Conservation (phyloP, 2,888 invertebrate genomes). For the Terebella lapidaria region DNA sequence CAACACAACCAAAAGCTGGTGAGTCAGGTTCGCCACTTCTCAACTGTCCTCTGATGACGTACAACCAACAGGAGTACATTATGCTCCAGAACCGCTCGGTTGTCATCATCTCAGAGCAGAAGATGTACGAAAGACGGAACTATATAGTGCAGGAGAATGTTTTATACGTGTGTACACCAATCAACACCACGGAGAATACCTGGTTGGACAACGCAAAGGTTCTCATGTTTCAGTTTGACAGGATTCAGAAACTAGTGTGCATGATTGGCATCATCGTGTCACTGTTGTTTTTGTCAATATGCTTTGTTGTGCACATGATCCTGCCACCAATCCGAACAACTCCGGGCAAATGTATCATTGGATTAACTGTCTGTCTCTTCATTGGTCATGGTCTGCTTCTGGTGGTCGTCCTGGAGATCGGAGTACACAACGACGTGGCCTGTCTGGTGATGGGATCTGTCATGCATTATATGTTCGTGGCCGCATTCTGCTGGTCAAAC, state of each 20-base stretch:
- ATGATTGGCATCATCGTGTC: conserved; percentile 63
- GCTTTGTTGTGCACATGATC: conserved; percentile 54
- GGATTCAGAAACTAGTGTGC: conserved; percentile 51
- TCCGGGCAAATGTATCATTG: conserved; percentile 58
- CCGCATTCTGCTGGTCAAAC: conserved; percentile 60
- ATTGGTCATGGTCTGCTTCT: conserved; percentile 56
- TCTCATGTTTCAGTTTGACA: conserved; percentile 11
- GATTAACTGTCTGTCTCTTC: conserved; percentile 56
- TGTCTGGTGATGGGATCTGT: conserved; percentile 54
- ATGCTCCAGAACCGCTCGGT: conserved; percentile 12
- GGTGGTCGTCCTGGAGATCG: conserved; percentile 47
- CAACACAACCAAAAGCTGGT: background rate
- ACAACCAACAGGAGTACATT: background rate
- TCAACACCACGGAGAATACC: conserved; percentile 3
- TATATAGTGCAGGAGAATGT: background rate
- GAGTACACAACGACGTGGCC: conserved; percentile 14
- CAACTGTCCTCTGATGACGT: background rate
- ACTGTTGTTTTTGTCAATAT: conserved; percentile 54
- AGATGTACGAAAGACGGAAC: background rate
- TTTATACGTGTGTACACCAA: conserved; percentile 7
- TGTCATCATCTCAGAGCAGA: background rate
- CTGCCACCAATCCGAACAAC: conserved; percentile 55
- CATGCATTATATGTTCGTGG: conserved; percentile 57
- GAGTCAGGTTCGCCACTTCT: background rate
- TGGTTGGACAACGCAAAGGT: background rate